Conservation (phyloP, 2,888 invertebrate species). For the Lepidochitona cinerea region DNA sequence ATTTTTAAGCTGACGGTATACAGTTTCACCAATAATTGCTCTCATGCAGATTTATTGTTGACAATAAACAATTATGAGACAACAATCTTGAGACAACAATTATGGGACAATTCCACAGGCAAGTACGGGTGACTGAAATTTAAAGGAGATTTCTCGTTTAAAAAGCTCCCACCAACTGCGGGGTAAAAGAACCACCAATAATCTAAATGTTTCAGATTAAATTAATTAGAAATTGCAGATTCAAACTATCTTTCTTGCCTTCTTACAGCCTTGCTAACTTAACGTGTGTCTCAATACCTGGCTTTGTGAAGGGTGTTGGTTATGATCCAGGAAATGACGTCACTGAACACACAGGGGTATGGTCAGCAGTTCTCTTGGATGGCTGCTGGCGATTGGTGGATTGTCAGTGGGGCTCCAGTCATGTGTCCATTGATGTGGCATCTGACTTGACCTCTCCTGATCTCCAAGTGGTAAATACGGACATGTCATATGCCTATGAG, state of each 20-base stretch:
- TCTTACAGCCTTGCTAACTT: neutral
- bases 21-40: too few relatives aligned
- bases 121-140: neutral
- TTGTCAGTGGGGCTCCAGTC: constrained; percentile 36
- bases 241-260: too few relatives aligned
- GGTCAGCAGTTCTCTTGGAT: constrained; percentile 37
- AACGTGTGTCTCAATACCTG: neutral
- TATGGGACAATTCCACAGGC: neutral
- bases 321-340: neutral
- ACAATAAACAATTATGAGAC: too few relatives aligned
- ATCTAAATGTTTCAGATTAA: too few relatives aligned
- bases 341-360: neutral
- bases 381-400: constrained; percentile 47
- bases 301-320: neutral
- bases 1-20: too few relatives aligned
- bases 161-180: too few relatives aligned
- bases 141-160: too few relatives aligned
- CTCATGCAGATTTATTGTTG: too few relatives aligned
- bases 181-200: too few relatives aligned
- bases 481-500: constrained; percentile 13
- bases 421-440: neutral
- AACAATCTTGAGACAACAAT: neutral
- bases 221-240: too few relatives aligned
- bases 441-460: neutral
- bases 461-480: neutral